Evolutionary conservation across 1,140 invertebrate genomes (phyloP).

Genomic region (Drosophila micromelanica): DNA sequence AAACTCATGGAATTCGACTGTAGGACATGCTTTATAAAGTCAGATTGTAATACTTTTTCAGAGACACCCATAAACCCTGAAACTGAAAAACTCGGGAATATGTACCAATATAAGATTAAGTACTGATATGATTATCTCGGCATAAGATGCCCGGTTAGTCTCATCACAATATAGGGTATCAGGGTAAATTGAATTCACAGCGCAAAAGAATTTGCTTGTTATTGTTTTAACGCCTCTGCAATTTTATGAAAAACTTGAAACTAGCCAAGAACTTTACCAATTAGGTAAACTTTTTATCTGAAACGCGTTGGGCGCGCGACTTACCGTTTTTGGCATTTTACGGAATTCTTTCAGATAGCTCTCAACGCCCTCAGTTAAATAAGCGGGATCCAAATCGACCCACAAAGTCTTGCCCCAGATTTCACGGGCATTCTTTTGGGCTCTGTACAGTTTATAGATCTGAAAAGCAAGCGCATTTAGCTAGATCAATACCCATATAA

Average conservation of each 20-base stretch:
- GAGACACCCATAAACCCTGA: background rate
- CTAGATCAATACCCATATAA: fast-evolving
- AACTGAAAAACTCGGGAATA: background rate
- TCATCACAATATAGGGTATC: conserved; percentile 8
- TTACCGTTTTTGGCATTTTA: conserved; percentile 86
- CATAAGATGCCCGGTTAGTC: background rate
- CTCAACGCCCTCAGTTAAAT: conserved; percentile 94
- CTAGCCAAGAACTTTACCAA: conserved; percentile 72
- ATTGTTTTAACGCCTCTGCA: conserved; percentile 58
- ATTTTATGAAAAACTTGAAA: conserved; percentile 69
- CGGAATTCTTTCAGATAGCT: conserved; percentile 91
- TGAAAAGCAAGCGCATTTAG: conserved; percentile 43
- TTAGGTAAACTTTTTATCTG: conserved; percentile 66
- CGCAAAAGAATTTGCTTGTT: conserved; percentile 64
- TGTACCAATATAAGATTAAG: background rate
- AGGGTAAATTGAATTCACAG: conserved; percentile 35
- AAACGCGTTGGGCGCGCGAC: conserved; percentile 25
- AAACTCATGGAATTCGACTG: conserved; percentile 17
- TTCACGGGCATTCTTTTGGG: conserved; percentile 91
- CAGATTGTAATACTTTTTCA: background rate
- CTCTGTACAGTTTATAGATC: conserved; percentile 91
- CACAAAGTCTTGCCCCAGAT: conserved; percentile 94
- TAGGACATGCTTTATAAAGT: conserved; percentile 17
- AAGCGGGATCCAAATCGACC: conserved; percentile 93
- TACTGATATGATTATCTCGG: background rate